Evolutionary conservation across 2,888 invertebrate species (phyloP), one percentile per base, ranked within the genome.

Genomic region (Heteromyza rotundicornis): DNA sequence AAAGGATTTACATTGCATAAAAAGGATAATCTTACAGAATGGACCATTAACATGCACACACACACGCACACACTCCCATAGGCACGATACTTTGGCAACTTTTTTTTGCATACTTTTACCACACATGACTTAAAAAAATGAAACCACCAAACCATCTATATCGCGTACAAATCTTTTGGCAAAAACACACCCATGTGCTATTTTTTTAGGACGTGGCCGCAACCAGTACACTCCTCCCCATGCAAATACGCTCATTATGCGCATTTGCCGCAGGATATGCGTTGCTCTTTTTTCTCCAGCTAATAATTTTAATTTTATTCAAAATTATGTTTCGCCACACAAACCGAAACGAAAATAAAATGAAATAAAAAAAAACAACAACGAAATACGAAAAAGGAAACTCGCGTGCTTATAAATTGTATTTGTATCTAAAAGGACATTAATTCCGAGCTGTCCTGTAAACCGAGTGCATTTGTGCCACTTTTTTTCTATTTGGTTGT

Each of bases 221-320:
- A 27, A 10, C 24, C 47, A 24, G n/a, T 19, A n/a, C 12, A 5
- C 32, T 16, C n/a, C 35, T 47, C 16, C 54, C 47, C 17, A 10
- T 36, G 27, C 47, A 47, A 47, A 47, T 47, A 19, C 47, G 47
- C 78, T 78, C 78, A 78, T 78, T 78, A 78, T 78, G 78, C 77
- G 75, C 77, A 77, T 78, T 78, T 78, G 77, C 77, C 77, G 76
- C 74, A 70, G 70, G 75, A 70, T 63, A 64, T 68, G 60, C 36
- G 60, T 57, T 65, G 63, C 63, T 68, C 62, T 55, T 63, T 60
- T 61, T 44, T 59, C 54, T 64, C 58, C 67, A 76, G 78, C 78
- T 78, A 78, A 78, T 78, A 78, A 78, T 78, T 78, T 78, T 70
- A 75, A 75, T 71, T 75, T 74, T 78, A 78, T 78, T 78, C 72